Conservation (phyloP, 2,888 invertebrate genomes). For the Apamea crenata region DNA sequence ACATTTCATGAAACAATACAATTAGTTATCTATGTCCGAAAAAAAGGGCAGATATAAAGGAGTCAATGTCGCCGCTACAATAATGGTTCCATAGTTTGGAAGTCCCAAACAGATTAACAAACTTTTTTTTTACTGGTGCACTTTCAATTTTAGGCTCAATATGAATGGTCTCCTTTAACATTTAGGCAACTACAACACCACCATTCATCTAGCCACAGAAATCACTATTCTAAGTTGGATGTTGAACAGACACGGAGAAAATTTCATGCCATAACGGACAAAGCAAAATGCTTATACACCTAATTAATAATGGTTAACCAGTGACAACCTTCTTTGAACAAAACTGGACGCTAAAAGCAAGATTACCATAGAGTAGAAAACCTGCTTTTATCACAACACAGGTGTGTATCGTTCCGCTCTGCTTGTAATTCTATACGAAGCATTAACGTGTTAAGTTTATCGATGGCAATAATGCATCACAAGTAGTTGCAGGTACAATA, state of each 20-base stretch:
- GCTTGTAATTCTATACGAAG: constrained; percentile 60
- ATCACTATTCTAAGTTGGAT: neutral
- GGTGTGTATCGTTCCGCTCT: constrained; percentile 55
- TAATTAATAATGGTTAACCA: constrained; percentile 47
- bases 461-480: constrained; percentile 61
- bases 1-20: neutral
- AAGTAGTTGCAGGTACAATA: constrained; percentile 35
- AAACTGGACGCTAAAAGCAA: constrained; percentile 44
- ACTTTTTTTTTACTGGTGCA: too few relatives aligned
- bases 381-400: constrained; percentile 48
- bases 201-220: neutral
- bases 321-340: constrained; percentile 52
- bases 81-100: too few relatives aligned
- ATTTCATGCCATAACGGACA: neutral
- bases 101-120: too few relatives aligned
- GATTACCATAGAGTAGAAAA: constrained; percentile 49
- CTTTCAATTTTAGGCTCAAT: too few relatives aligned
- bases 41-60: neutral
- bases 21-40: neutral
- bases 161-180: neutral
- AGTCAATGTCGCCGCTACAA: too few relatives aligned
- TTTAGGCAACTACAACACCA: neutral
- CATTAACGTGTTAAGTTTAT: constrained; percentile 63
- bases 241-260: neutral
- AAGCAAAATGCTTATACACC: constrained; percentile 39